Conservation (phyloP, 2,797 vertebrate genomes). For the Semaprochilodus insignis region DNA sequence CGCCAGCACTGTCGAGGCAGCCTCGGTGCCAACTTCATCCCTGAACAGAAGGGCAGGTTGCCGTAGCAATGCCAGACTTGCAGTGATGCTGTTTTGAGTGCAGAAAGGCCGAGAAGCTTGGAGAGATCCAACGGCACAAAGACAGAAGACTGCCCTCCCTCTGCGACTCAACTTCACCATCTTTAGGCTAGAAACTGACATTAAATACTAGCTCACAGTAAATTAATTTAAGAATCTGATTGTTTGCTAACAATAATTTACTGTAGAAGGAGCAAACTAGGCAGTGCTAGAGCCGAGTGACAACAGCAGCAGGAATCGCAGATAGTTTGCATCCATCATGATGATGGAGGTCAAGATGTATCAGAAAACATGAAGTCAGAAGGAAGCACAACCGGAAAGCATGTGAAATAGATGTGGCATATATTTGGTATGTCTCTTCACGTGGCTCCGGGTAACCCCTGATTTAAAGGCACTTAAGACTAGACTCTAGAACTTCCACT, state of each 20-base stretch:
- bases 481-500: constrained; percentile 61
- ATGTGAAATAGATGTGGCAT: too few relatives aligned
- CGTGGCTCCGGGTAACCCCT: too few relatives aligned
- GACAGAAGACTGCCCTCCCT: not conserved
- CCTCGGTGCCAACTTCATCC: constrained; percentile 14
- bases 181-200: not conserved
- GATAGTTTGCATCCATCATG: too few relatives aligned
- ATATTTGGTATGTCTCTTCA: too few relatives aligned
- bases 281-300: too few relatives aligned
- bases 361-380: too few relatives aligned
- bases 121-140: constrained; percentile 59
- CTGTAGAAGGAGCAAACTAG: not conserved
- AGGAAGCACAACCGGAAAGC: too few relatives aligned
- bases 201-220: not conserved
- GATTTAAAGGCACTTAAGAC: not conserved
- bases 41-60: constrained; percentile 44
- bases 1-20: not conserved
- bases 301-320: too few relatives aligned
- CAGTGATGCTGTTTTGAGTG: not conserved
- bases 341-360: too few relatives aligned
- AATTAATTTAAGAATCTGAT: not conserved
- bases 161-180: too few relatives aligned
- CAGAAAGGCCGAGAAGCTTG: constrained; percentile 41
- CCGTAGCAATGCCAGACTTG: constrained; percentile 26
- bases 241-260: too few relatives aligned